phyloP scores from a whole-genome alignment of 2,797 vertebrate species.

The Microctenopoma steveboyesi region DNA sequence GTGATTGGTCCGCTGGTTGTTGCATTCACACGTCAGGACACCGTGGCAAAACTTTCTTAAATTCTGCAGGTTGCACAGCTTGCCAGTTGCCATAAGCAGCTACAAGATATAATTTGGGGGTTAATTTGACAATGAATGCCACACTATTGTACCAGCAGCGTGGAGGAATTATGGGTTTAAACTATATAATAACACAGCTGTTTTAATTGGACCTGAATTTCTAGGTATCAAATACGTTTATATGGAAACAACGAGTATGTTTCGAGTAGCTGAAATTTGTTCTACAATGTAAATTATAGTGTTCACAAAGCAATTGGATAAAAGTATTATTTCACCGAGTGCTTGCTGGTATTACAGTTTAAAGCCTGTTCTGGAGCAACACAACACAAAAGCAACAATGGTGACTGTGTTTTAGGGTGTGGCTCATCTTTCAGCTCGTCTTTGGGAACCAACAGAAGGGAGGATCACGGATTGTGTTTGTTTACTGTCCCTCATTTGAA shows the following conservation, averaged over 20 bases:
- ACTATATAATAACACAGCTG: neutral
- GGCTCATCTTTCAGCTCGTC: constrained; percentile 27
- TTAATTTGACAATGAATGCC: neutral
- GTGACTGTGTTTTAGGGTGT: constrained; percentile 48
- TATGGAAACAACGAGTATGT: neutral
- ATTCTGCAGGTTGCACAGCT: neutral
- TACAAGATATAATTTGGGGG: no score
- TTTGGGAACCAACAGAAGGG: constrained; percentile 46
- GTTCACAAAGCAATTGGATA: neutral
- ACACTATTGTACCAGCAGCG: neutral
- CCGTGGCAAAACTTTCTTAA: neutral
- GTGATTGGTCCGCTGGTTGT: neutral
- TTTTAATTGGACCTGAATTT: neutral
- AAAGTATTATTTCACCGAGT: neutral
- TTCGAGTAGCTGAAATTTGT: neutral
- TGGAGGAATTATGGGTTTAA: neutral
- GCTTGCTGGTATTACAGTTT: constrained; percentile 22
- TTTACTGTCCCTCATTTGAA: constrained; percentile 32
- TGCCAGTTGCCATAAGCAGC: neutral
- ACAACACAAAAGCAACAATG: constrained; percentile 44
- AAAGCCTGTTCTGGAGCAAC: constrained; percentile 1
- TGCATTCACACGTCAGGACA: no score
- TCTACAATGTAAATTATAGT: neutral
- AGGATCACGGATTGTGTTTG: constrained; percentile 55
- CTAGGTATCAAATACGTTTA: neutral